These are phyloP conservation scores for Brachionus plicatilis DNA, from an alignment of 1,140 invertebrate genomes.

Conservation along the genomic window DNA sequence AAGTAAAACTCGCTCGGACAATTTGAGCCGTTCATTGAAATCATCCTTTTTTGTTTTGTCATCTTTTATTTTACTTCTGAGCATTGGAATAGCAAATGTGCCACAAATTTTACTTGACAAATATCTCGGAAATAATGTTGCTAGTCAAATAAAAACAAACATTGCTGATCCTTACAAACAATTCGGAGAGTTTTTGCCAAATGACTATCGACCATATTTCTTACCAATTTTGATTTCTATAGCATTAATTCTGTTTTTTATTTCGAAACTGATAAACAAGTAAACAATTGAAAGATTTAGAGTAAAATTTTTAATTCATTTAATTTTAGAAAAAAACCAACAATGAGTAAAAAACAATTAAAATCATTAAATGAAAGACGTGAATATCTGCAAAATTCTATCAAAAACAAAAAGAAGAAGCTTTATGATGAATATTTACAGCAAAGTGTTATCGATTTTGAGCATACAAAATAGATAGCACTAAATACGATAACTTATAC, in stretches of 20 bases:
- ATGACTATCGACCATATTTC: slow-evolving; percentile 41
- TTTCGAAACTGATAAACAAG: slow-evolving; percentile 10
- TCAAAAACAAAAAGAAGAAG: slow-evolving; percentile 59
- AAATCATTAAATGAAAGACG: slow-evolving; percentile 54
- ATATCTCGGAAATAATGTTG: slow-evolving; percentile 9
- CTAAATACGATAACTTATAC: neutral
- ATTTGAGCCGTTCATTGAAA: neutral
- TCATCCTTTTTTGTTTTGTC: slow-evolving; percentile 40
- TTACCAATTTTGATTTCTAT: neutral
- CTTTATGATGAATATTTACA: slow-evolving; percentile 59
- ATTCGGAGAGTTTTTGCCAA: slow-evolving; percentile 15
- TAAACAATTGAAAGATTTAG: neutral
- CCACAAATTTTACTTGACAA: neutral
- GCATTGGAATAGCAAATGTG: neutral
- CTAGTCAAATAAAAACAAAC: neutral
- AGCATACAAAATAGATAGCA: slow-evolving; percentile 42
- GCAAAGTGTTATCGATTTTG: slow-evolving; percentile 60
- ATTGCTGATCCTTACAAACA: slow-evolving; percentile 24
- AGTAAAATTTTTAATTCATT: neutral
- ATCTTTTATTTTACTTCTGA: neutral
- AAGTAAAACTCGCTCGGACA: neutral
- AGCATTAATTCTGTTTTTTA: neutral
- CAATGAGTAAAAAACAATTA: slow-evolving; percentile 57
- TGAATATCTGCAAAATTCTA: slow-evolving; percentile 56
- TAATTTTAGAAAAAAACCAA: slow-evolving; percentile 50